Base-by-base conservation (phyloP, 2,888 invertebrate genomes). In the Unio pictorum region DNA sequence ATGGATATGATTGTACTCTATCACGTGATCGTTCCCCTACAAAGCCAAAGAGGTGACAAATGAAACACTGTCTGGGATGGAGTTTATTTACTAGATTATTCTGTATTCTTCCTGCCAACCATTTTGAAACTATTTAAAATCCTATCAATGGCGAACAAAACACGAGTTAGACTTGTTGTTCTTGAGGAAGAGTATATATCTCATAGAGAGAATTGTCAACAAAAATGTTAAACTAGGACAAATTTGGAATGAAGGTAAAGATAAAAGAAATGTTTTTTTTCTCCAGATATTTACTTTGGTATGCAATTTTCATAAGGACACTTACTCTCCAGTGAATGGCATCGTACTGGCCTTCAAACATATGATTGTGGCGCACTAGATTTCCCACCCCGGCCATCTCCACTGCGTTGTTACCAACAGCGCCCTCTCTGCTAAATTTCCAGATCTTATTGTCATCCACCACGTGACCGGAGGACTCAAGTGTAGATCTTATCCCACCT, bases 21-120 rank as follows among this genome's bases (percentile, higher is more conserved):
- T 81, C 15, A 79, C 61, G 65, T 81, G 80, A 64, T 84, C 80
- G 64, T 84, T 84, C 11, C 83, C 83, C 81, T 82, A 55, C 3
- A 62, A 68, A 20, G 28, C 28, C 20, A 57, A 66, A 55, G 61
- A 57, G 7, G 34, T 7, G 34, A 34, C 34, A 30, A 28, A 23
- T 60, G 60, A 60, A 60, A 60, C 18, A 23, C 5, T 60, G 18
- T 5, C 20, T 30, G 26, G 6, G 18, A 26, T 60, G 17, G 26
- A 26, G 45, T 45, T 45, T 45, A 45, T 45, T 45, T 15, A 15
- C 45, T 45, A 45, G 8, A 45, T 45, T 3, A 11, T 45, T 45
- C 45, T 45, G 45, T 15, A 45, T 45, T 23, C 23, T 23, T 45
- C 15, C 11, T 45, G 45, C 3, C 45, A 11, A 45, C 11, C 34